A percentile compares a stretch with the other conserved stretches of the same genome.
Evolutionary conservation across 2,113 vertebrate species (phyloP).

Genomic region (Macaca nemestrina): DNA sequence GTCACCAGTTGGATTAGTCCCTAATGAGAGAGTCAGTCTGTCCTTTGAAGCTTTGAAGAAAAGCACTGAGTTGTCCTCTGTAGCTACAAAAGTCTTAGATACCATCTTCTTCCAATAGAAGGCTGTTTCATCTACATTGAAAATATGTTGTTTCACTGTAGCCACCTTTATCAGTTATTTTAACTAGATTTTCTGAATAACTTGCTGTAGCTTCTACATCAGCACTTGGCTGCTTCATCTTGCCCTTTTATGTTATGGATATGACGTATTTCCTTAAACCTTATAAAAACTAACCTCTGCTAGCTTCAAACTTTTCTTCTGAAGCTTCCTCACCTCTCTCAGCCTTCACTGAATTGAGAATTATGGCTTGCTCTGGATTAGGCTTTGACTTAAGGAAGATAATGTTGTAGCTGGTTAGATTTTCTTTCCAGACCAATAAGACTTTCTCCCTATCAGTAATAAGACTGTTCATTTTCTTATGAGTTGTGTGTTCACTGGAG

Average conservation of each 20-base stretch:
- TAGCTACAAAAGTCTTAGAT: neutral
- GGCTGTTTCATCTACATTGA: neutral
- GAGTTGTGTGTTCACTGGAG: neutral
- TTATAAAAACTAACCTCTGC: neutral
- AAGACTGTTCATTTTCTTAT: neutral
- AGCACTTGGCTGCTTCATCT: neutral
- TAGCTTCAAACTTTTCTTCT: neutral
- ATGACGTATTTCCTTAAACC: neutral
- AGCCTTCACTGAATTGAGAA: neutral
- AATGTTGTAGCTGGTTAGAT: neutral
- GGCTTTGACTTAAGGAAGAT: neutral
- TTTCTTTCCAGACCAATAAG: neutral
- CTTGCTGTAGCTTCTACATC: neutral
- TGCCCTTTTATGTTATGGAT: neutral
- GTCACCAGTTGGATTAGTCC: neutral
- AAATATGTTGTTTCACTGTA: neutral
- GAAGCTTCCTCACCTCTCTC: neutral
- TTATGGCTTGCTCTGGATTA: neutral
- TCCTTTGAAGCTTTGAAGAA: neutral
- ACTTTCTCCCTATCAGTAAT: neutral
- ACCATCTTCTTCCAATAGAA: neutral
- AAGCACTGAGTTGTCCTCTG: neutral
- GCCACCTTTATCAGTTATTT: neutral
- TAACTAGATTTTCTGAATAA: neutral
- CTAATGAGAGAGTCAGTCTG: neutral